Conservation (phyloP, 2,113 vertebrate genomes). For the Oreochromis tanganicae region DNA sequence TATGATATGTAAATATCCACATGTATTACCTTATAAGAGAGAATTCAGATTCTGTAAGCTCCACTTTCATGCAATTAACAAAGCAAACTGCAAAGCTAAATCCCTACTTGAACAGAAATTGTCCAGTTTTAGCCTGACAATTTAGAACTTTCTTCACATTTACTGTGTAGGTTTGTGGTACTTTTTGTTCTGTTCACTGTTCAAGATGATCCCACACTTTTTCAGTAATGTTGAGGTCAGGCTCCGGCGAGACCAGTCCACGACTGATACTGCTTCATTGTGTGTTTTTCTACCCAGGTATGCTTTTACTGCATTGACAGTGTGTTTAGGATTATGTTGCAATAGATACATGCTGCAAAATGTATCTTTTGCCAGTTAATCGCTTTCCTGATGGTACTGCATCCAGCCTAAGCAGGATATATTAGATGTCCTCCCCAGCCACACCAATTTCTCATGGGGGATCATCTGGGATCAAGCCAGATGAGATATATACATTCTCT, state of each 20-base stretch:
- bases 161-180: rapidly evolving
- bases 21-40: not conserved
- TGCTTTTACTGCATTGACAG: not conserved
- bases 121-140: not conserved
- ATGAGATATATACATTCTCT: not conserved
- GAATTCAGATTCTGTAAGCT: not conserved
- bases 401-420: not conserved
- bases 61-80: not conserved
- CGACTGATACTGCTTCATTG: rapidly evolving
- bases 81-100: not conserved
- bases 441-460: not conserved
- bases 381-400: not conserved
- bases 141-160: not conserved
- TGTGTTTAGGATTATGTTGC: not conserved
- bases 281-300: not conserved
- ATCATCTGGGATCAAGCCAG: not conserved
- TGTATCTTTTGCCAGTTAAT: not conserved
- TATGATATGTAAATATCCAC: not conserved
- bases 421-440: not conserved
- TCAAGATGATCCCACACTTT: not conserved
- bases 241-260: rapidly evolving
- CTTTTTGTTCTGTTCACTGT: too few relatives aligned
- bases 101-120: not conserved
- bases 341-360: rapidly evolving
- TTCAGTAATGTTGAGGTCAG: not conserved